A percentile compares a stretch with the other conserved stretches of the same genome.
Conservation (phyloP, 2,797 vertebrate genomes). For the Gymnothorax javanicus region DNA sequence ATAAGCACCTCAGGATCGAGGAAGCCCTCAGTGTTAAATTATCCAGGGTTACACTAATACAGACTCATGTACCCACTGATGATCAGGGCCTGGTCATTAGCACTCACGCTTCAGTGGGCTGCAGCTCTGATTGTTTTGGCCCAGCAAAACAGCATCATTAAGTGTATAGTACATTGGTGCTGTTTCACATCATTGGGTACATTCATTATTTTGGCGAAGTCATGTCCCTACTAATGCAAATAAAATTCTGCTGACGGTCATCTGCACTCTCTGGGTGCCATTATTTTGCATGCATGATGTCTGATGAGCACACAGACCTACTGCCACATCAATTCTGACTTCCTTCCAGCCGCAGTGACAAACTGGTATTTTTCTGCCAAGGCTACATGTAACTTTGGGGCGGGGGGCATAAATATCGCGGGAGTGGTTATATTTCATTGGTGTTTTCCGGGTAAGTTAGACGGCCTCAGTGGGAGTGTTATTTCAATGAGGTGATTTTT, state of each 20-base stretch:
- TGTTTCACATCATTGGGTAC: not conserved
- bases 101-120: not conserved
- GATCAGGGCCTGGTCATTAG: not conserved
- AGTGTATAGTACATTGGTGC: not conserved
- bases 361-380: too few species aligned
- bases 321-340: too few species aligned
- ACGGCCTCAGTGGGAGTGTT: too few species aligned
- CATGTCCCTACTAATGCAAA: not conserved
- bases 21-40: not conserved
- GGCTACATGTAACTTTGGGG: too few species aligned
- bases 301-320: too few species aligned
- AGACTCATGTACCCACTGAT: not conserved
- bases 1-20: not conserved
- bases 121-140: not conserved
- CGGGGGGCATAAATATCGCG: too few species aligned
- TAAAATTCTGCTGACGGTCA: not conserved
- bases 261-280: slow-evolving; percentile 59
- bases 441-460: too few species aligned
- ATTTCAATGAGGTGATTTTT: too few species aligned
- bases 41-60: not conserved
- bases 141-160: not conserved
- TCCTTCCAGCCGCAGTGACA: too few species aligned
- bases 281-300: not conserved
- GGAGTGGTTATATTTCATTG: too few species aligned
- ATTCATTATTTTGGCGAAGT: not conserved